Percentiles rank a stretch among this genome's conserved stretches.
Conservation (phyloP, 2,113 vertebrate genomes). For the Athene noctua region DNA sequence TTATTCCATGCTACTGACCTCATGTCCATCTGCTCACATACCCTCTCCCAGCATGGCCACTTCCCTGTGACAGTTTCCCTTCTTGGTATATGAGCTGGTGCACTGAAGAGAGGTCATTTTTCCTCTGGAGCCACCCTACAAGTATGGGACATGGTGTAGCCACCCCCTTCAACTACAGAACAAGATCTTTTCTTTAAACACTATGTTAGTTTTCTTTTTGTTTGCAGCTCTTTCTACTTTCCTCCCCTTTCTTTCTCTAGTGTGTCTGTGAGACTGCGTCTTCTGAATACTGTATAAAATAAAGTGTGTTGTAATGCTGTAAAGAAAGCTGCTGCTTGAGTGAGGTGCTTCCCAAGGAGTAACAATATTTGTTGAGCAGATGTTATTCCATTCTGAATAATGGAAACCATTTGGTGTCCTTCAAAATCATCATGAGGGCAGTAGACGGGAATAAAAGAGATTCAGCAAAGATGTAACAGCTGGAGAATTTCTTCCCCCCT, state of each 20-base stretch:
- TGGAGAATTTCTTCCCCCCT: slow-evolving; percentile 52
- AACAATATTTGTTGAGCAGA: slow-evolving; percentile 66
- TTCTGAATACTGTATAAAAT: slow-evolving; percentile 12
- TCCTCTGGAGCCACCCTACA: background rate
- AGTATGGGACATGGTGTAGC: background rate
- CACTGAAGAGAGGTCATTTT: slow-evolving; percentile 1
- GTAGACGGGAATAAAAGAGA: slow-evolving; percentile 49
- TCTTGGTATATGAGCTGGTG: background rate
- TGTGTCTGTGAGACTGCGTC: background rate
- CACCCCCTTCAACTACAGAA: background rate
- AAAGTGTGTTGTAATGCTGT: slow-evolving; percentile 22
- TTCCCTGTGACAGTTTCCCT: background rate
- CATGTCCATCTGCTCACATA: slow-evolving; percentile 38
- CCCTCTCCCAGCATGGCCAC: background rate
- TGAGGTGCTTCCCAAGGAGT: slow-evolving; percentile 64
- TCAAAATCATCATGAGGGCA: slow-evolving; percentile 58
- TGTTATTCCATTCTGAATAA: slow-evolving; percentile 68
- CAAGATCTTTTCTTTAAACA: background rate
- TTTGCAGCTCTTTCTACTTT: background rate
- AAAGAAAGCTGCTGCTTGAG: slow-evolving; percentile 57
- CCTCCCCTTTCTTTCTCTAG: background rate
- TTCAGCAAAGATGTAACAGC: slow-evolving; percentile 56
- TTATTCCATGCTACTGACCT: slow-evolving; percentile 27
- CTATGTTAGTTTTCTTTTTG: background rate
- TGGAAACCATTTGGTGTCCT: slow-evolving; percentile 68